Base-by-base conservation (phyloP, 2,797 vertebrate genomes). In the Sebastes goodei region DNA sequence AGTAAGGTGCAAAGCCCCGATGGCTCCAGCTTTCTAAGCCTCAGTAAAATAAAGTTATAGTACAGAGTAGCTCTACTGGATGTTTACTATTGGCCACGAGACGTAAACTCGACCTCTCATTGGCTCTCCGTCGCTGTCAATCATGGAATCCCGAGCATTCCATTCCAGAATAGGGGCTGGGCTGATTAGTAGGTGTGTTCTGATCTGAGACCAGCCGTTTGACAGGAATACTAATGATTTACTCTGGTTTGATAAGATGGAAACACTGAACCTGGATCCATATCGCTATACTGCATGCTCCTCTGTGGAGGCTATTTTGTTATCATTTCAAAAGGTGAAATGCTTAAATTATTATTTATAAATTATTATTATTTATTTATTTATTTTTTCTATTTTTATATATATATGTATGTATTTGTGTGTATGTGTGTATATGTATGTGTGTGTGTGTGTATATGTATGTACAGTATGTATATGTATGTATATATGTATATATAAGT, bases 61-160 rank as follows among this genome's bases (percentile, higher is more conserved):
- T 25, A 1, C 42, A 63, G 80, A 83, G 73, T 77, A 52, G 20
- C 7, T 42, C 49, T 8, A 30, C 55, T 70, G 76, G 23, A 46
- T 83, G 52, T 83, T 91, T 88, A 78, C 87, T 81, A 94, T 92
- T 90, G 95, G 94, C 56, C 87, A 71, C 68, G 60, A 76, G 68
- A 49, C 55, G 2, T 10, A 10, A 27, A 33, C 49, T 77, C 76
- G 15, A 3, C 81, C 68, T 72, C 67, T 80, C 63, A 95, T 95
- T 96, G 96, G 95, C 27, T 80, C 2, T 4, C 3, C 4, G 0
- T 0, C 2, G 20, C 1, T 88, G 94, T 78, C 95, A 90, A 78
- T 95, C 93, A 90, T 71, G 76, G 6, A 4, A 59, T 52, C 65
- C 68, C 74, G 23, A 23, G 60, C 90, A 87, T 90, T 90, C 89